Conservation (phyloP, 2,113 vertebrate species). For the Boleophthalmus pectinirostris region DNA sequence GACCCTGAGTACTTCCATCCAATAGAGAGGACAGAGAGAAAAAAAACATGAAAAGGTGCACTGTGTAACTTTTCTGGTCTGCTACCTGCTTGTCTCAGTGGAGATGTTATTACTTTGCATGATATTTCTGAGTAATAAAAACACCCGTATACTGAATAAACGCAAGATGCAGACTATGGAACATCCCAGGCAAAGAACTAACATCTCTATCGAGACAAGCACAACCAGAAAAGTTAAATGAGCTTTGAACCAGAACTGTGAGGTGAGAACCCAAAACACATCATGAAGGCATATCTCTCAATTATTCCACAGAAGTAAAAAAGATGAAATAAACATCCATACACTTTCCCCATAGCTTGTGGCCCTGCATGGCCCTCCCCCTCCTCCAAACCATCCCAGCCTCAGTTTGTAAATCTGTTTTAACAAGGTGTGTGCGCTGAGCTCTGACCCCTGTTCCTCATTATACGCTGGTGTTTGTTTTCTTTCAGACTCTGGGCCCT, state of each 20-base stretch:
- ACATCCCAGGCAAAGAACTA: too few species aligned
- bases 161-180: too few species aligned
- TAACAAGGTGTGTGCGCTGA: slow-evolving; percentile 1
- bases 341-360: background rate
- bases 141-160: too few species aligned
- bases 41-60: too few species aligned
- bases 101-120: too few species aligned
- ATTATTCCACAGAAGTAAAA: background rate
- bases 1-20: too few species aligned
- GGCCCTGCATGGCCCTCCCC: background rate
- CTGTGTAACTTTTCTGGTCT: too few species aligned
- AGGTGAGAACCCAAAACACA: background rate
- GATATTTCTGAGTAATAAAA: too few species aligned
- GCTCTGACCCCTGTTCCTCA: slow-evolving; percentile 7
- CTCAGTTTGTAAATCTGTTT: background rate
- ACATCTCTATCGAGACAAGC: background rate
- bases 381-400: background rate
- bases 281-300: background rate
- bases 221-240: background rate
- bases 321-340: background rate
- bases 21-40: too few species aligned
- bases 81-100: too few species aligned
- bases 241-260: background rate
- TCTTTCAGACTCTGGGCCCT: background rate
- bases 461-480: background rate